Evolutionary conservation across 2,888 invertebrate species (phyloP), one percentile per base, ranked within the genome.

Genomic region (Taphrorychus bicolor): DNA sequence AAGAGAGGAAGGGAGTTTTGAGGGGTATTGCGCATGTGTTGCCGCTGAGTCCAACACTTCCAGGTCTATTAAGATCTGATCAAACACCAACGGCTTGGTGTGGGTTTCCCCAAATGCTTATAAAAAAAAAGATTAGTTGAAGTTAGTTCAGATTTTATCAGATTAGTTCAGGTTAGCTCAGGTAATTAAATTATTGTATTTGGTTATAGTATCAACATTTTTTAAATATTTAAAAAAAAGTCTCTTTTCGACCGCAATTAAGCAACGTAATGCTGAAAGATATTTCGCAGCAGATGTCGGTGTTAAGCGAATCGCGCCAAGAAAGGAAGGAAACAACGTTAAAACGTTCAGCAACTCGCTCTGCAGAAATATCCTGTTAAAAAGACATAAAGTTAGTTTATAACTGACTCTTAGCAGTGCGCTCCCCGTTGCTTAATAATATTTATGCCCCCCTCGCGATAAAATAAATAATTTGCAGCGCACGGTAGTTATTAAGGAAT

Each of bases 401-500:
- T 59, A 59, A 59, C 49, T 59, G 59, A 59, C 40, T 59, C 32
- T 49, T 19, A 51, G 59, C 49, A 11, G 49, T 19, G 51, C 49
- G 51, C 59, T 59, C 59, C 51, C 59, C 59, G 59, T 59, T 59
- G 59, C 59, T 51, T 59, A 59, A 49, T 59, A 59, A 59, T 51
- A 51, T 59, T 59, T 59, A 59, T 51, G 59, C n/a, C 32, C 5
- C 11, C 45, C 19, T 23, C 59, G 49, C 17, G 59, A 59, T 59
- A 59, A 59, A 59, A 59, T 59, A 59, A 59, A 59, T 49, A 59
- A 59, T 59, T 59, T 18, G 24, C 49, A 32, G 40, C 59, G 59
- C 22, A 51, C 49, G 59, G 59, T 59, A 51, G 59, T 59, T 59
- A 59, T 59, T 59, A 59, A 23, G 16, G 32, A 59, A 49, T 51